These are phyloP conservation scores for Oophaga sylvatica DNA, from an alignment of 2,797 vertebrate species.

Conservation along the genomic window DNA sequence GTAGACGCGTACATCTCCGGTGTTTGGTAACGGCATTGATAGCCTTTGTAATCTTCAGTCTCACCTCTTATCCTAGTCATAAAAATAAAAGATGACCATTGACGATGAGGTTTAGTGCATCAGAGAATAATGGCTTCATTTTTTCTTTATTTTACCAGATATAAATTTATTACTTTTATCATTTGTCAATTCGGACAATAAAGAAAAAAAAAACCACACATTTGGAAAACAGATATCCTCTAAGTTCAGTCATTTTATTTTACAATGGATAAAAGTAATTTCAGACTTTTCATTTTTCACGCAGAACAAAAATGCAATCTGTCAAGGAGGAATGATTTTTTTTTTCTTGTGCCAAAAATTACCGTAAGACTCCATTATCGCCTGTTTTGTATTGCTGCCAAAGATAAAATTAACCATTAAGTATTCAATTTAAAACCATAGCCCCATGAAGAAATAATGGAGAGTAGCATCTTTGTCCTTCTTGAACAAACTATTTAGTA, in stretches of 20 bases:
- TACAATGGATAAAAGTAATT: background rate
- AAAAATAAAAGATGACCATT: constrained; percentile 37
- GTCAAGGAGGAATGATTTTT: background rate
- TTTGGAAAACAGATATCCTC: background rate
- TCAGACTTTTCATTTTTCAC: background rate
- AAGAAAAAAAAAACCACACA: background rate
- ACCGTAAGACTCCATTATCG: background rate
- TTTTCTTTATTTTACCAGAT: background rate
- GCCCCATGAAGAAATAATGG: background rate
- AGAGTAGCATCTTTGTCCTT: constrained; percentile 11
- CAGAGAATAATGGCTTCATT: background rate
- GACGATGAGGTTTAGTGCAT: background rate
- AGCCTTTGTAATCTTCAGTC: constrained; percentile 48
- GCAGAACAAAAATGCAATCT: background rate
- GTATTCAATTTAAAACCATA: constrained; percentile 9
- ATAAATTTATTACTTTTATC: background rate
- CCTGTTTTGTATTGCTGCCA: constrained; percentile 6
- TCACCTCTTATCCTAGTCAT: constrained; percentile 39
- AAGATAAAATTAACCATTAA: constrained; percentile 14
- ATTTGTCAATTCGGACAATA: background rate
- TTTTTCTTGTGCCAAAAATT: constrained; percentile 23
- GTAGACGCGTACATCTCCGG: constrained; percentile 37
- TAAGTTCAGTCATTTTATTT: background rate
- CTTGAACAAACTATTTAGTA: constrained; percentile 4
- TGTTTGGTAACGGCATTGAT: constrained; percentile 29